These are phyloP conservation scores for Lota lota DNA, from an alignment of 2,113 vertebrate species.

Conservation along the genomic window DNA sequence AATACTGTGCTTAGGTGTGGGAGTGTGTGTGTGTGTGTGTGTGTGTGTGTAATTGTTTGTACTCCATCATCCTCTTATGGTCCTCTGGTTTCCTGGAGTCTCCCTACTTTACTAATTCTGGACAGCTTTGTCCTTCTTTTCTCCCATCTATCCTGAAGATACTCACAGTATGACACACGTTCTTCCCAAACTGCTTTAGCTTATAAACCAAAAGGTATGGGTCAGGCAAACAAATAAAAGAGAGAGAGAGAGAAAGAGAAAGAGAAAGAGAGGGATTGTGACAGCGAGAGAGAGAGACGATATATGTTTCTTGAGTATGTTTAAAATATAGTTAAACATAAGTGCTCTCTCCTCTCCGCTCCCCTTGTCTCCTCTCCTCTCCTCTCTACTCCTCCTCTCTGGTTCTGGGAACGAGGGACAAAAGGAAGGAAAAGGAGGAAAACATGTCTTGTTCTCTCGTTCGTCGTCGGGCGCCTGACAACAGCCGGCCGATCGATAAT, in stretches of 20 bases:
- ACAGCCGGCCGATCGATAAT: slow-evolving; percentile 57
- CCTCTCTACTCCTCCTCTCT: slow-evolving; percentile 20
- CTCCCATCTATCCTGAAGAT: neutral
- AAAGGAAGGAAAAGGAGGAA: slow-evolving; percentile 40
- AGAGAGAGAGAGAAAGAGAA: too few species aligned
- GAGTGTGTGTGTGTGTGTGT: slow-evolving; percentile 3
- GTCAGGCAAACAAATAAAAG: slow-evolving; percentile 2
- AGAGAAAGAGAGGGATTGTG: too few species aligned
- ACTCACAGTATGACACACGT: neutral
- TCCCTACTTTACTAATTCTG: neutral
- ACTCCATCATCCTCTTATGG: neutral
- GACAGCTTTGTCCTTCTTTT: neutral
- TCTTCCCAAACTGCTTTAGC: neutral
- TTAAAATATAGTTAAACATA: slow-evolving; percentile 37
- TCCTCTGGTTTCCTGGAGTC: neutral
- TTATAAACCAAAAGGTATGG: neutral
- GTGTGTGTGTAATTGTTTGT: neutral
- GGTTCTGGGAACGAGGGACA: slow-evolving; percentile 29
- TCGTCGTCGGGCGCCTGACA: slow-evolving; percentile 39
- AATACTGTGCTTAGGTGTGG: slow-evolving; percentile 10
- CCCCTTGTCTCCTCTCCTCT: slow-evolving; percentile 22
- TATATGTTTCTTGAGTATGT: too few species aligned
- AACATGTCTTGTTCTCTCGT: slow-evolving; percentile 45
- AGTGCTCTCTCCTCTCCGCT: slow-evolving; percentile 22
- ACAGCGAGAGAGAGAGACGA: slow-evolving; percentile 7